Evolutionary conservation across 2,797 vertebrate species (phyloP), one percentile per base, ranked within the genome.

Genomic region (Gastrophryne carolinensis): DNA sequence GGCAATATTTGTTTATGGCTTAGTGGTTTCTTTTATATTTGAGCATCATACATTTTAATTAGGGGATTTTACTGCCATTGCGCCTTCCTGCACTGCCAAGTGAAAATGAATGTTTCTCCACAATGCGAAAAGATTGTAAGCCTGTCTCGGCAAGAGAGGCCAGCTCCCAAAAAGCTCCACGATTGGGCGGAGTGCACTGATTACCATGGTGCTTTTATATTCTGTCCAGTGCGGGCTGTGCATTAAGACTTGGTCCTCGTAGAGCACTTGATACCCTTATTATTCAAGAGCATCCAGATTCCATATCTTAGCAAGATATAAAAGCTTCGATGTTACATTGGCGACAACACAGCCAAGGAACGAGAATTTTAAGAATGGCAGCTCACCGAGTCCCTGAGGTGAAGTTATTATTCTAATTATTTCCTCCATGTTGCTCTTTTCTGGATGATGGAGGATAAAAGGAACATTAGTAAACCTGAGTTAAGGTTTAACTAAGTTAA

Each of bases 41-140:
- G 52, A 75, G 52, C 66, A 83, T 79, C 75, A 60, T 67, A 75
- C 21, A 70, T 85, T 82, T 84, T 87, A 86, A 86, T 86, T 85
- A 83, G 73, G 53, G 79, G 75, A 77, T 21, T 60, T 79, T 80
- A 9, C 56, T 73, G 80, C 69, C 80, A 24, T 26, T 65, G 37
- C 49, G 52, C 13, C 39, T 72, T 80, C 72, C 72, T 58, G 75
- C 17, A 47, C 73, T 84, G 79, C 69, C 53, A 75, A 58, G 39
- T 57, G 58, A 72, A 84, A 84, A 84, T 74, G 73, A 81, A 79
- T 50, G 27, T 75, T 81, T 49, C 37, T 12, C 47, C 83, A 80
- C 75, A 57, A 49, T n/a, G 63, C 63, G 57, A 78, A n/a, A 81
- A 84, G 81, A 47, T 82, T 82, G 44, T 32, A 73, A 83, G 79